Evolutionary conservation across 2,797 vertebrate species (phyloP), one percentile per base, ranked within the genome.

Genomic region (Coreius guichenoti): DNA sequence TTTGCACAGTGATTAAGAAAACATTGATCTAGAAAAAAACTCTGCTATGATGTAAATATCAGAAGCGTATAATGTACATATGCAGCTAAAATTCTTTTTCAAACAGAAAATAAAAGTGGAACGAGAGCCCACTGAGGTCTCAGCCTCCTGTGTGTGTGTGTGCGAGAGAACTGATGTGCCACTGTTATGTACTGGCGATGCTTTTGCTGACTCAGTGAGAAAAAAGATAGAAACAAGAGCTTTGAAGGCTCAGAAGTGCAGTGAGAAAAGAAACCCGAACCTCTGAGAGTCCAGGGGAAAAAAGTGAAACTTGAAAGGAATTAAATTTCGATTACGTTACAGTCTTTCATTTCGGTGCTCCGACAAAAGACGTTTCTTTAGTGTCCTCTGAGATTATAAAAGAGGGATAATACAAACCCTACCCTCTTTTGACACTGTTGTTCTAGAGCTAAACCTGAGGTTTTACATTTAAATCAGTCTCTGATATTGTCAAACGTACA

Each of bases 41-140:
- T 76, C n/a, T 83, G 75, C 70, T 88, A 83, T 86, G 67, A 72
- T 90, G 88, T 88, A 90, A 61, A 88, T 88, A 87, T 83, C 84
- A 80, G 61, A 87, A 63, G 29, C 84, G 67, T 86, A 81, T 86
- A 78, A 81, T 87, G 86, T 88, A 86, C 80, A 87, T 87, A 63
- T 76, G 36, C 78, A 67, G 80, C 68, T 68, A 72, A 39, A 83
- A 80, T 49, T 86, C 73, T 82, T 85, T 89, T 84, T 82, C 63
- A 89, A 87, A 83, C 68, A 43, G 23, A 63, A 69, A 85, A 87
- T 85, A 85, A 85, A 85, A 75, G 82, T 47, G 80, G 43, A 89
- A 67, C 17, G 9, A 67, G 78, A 81, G 39, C 36, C 36, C 83
- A 78, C 19, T 12, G 16, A 86, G 39, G 45, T 86, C 47, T 75